Conservation (phyloP, 1,140 invertebrate genomes). For the Brachionus calyciflorus region DNA sequence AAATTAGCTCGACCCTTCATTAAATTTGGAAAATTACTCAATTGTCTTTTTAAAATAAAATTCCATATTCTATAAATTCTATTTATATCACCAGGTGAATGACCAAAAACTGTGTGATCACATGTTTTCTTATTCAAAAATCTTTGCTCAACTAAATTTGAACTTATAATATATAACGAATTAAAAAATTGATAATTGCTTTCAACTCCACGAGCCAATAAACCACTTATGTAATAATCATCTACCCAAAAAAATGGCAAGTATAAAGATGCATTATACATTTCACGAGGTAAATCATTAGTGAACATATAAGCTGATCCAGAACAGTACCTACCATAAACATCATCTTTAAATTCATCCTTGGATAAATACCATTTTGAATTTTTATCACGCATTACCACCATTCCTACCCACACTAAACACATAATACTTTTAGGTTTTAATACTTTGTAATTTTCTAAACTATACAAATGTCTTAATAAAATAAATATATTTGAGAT, state of each 20-base stretch:
- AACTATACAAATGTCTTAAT: background rate
- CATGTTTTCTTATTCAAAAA: slow-evolving; percentile 23
- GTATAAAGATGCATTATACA: slow-evolving; percentile 51
- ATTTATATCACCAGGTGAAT: slow-evolving; percentile 31
- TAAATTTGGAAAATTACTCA: slow-evolving; percentile 18
- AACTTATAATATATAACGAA: slow-evolving; percentile 35
- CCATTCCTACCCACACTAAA: slow-evolving; percentile 55
- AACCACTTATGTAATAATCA: slow-evolving; percentile 63
- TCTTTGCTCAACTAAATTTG: slow-evolving; percentile 1
- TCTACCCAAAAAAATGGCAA: slow-evolving; percentile 63
- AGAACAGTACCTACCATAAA: slow-evolving; percentile 61
- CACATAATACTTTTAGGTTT: slow-evolving; percentile 52
- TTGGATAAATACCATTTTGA: slow-evolving; percentile 61
- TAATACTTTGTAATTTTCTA: background rate
- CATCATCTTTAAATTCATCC: slow-evolving; percentile 55
- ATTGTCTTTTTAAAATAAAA: slow-evolving; percentile 4
- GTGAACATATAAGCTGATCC: slow-evolving; percentile 54
- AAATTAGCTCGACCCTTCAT: background rate
- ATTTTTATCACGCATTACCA: slow-evolving; percentile 55
- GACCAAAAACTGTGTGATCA: slow-evolving; percentile 34
- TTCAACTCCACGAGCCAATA: slow-evolving; percentile 55
- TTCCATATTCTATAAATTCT: slow-evolving; percentile 26
- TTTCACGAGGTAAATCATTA: slow-evolving; percentile 11
- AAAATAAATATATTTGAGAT: slow-evolving; percentile 48
- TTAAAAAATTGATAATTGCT: slow-evolving; percentile 45